Evolutionary conservation across 2,113 vertebrate genomes (phyloP).

Genomic region (Sclerurus mexicanus): DNA sequence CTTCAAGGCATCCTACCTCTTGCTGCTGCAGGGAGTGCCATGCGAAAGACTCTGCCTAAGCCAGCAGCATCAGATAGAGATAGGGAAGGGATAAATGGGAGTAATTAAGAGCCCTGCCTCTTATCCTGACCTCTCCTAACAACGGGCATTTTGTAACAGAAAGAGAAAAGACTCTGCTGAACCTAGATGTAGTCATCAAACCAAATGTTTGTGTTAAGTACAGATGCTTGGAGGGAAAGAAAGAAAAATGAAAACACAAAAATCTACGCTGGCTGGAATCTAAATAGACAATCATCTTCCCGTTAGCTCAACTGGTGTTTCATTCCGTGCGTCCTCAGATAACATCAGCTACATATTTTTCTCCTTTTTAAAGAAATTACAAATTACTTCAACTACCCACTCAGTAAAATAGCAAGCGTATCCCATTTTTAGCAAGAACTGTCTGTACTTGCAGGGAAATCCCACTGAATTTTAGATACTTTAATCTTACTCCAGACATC

Average conservation of each 20-base stretch:
- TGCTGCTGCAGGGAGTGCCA: not conserved
- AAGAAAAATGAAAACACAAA: not conserved
- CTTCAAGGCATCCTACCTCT: not conserved
- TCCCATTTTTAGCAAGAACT: not conserved
- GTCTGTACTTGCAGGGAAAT: not conserved
- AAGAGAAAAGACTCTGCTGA: not conserved
- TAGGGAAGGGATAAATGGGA: not conserved
- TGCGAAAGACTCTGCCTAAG: not conserved
- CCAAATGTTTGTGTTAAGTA: not conserved
- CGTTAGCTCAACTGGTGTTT: not conserved
- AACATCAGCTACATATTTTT: not conserved
- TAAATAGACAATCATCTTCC: not conserved
- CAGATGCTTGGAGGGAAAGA: constrained; percentile 12
- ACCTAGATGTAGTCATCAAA: not conserved
- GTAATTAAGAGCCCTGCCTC: not conserved
- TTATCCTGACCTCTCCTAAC: not conserved
- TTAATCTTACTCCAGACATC: not conserved
- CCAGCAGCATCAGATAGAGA: not conserved
- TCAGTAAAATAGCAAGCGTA: not conserved
- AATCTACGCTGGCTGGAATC: not conserved
- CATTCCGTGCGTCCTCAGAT: not conserved
- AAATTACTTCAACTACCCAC: not conserved
- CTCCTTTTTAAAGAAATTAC: not conserved
- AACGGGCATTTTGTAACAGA: not conserved
- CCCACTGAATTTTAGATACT: not conserved